Evolutionary conservation across 2,888 invertebrate genomes (phyloP).

Genomic region (Galerucella pusilla): DNA sequence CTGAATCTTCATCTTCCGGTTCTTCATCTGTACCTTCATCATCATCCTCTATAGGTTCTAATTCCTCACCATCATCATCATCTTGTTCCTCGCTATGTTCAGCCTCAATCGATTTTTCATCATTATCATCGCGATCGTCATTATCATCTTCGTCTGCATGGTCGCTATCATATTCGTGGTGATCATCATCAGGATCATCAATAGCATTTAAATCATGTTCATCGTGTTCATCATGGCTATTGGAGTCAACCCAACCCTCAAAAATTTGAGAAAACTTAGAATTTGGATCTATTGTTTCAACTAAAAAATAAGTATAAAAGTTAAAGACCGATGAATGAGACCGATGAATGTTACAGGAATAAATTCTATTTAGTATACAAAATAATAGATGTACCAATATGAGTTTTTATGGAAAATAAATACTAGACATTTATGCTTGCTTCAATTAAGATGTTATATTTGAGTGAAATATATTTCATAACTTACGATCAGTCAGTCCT

Average conservation of each 20-base stretch:
- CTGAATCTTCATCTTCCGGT: constrained; percentile 49
- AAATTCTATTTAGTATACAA: too few relatives aligned
- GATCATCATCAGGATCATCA: constrained; percentile 58
- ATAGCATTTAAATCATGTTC: constrained; percentile 53
- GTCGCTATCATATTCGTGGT: constrained; percentile 35
- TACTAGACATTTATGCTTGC: too few relatives aligned
- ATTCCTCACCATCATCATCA: constrained; percentile 55
- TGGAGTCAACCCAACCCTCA: constrained; percentile 82
- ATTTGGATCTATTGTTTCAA: constrained; percentile 55
- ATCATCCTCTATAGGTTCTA: constrained; percentile 55
- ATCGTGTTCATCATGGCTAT: constrained; percentile 56
- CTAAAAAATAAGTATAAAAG: constrained; percentile 31
- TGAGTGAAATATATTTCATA: constrained; percentile 7
- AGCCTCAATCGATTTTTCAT: constrained; percentile 37
- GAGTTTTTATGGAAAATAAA: too few relatives aligned
- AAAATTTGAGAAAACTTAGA: constrained; percentile 80
- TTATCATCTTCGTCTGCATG: constrained; percentile 48
- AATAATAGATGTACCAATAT: too few relatives aligned
- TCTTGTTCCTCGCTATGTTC: constrained; percentile 36
- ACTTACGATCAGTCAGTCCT: constrained; percentile 82
- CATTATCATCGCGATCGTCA: constrained; percentile 49
- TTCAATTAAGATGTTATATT: neutral
- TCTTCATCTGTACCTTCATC: constrained; percentile 47
- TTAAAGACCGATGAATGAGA: neutral
- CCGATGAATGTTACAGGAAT: too few relatives aligned